A percentile compares a stretch with the other conserved stretches of the same genome.
Evolutionary conservation across 2,113 vertebrate genomes (phyloP).

Genomic region (Taurulus bubalis): DNA sequence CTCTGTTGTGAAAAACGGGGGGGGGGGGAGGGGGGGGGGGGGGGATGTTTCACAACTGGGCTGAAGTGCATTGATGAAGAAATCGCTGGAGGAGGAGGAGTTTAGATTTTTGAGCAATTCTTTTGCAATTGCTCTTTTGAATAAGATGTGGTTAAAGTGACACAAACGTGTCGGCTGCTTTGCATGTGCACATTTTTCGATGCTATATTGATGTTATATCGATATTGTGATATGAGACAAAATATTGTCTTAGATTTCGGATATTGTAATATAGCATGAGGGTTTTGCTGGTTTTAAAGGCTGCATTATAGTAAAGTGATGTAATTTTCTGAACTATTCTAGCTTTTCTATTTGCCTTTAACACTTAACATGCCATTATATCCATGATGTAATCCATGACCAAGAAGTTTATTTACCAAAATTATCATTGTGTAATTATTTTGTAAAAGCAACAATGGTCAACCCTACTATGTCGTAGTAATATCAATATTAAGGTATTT

Average conservation of each 20-base stretch:
- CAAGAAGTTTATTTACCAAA: not conserved
- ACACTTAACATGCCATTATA: not conserved
- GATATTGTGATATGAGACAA: not conserved
- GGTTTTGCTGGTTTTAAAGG: not conserved
- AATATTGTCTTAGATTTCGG: not conserved
- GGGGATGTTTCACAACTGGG: conserved; percentile 28
- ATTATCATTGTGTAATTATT: not conserved
- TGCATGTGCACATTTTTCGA: not conserved
- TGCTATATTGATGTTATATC: not conserved
- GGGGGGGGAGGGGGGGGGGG: conserved; percentile 25
- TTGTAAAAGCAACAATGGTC: not conserved
- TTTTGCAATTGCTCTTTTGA: not conserved
- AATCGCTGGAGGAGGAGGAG: not conserved
- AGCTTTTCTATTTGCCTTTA: not conserved
- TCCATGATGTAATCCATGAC: too few relatives aligned
- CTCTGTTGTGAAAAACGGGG: conserved; percentile 43
- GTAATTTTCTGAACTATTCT: not conserved
- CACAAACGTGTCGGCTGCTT: not conserved
- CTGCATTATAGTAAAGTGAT: not conserved
- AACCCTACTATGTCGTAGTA: not conserved
- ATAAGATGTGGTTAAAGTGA: not conserved
- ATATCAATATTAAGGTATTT: too few relatives aligned
- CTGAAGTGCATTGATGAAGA: not conserved
- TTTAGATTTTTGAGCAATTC: not conserved
- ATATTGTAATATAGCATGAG: not conserved